A percentile compares a stretch with the other conserved stretches of the same genome.
These are phyloP conservation scores for Drosophila nigrodunni DNA, from an alignment of 1,140 invertebrate species.

Conservation along the genomic window DNA sequence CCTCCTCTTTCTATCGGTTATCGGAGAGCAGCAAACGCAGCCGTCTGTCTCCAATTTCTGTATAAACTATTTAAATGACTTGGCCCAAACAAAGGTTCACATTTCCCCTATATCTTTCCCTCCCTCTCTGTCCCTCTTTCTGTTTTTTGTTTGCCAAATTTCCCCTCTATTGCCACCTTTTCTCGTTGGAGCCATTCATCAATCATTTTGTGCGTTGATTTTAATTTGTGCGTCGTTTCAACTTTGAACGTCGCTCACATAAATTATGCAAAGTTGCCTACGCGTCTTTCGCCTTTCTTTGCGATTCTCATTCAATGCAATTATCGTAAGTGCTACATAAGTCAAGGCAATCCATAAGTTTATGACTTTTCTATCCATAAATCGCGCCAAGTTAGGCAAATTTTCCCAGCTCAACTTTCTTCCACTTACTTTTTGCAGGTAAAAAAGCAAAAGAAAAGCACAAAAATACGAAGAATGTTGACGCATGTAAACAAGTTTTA, in stretches of 20 bases:
- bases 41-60: conserved; percentile 41
- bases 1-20: conserved; percentile 32
- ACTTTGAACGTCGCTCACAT: conserved; percentile 69
- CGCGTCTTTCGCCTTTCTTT: conserved; percentile 7
- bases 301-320: conserved; percentile 66
- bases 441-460: background rate
- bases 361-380: conserved; percentile 76
- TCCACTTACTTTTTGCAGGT: conserved; percentile 7
- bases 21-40: conserved; percentile 30
- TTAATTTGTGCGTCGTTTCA: conserved; percentile 78
- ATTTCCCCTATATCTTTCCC: background rate
- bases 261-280: conserved; percentile 81
- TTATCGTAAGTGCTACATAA: conserved; percentile 79
- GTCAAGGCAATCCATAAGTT: conserved; percentile 79
- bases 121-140: background rate
- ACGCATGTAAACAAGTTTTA: conserved; percentile 72
- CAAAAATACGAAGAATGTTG: conserved; percentile 40
- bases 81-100: conserved; percentile 61
- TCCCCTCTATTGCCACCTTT: background rate
- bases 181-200: conserved; percentile 60
- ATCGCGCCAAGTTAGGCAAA: conserved; percentile 68
- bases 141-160: background rate
- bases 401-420: conserved; percentile 47
- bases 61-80: conserved; percentile 74
- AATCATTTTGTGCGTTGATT: conserved; percentile 81